Evolutionary conservation across 1,140 invertebrate genomes (phyloP), one percentile per base, ranked within the genome.

Genomic region (Drosophila neocordata): DNA sequence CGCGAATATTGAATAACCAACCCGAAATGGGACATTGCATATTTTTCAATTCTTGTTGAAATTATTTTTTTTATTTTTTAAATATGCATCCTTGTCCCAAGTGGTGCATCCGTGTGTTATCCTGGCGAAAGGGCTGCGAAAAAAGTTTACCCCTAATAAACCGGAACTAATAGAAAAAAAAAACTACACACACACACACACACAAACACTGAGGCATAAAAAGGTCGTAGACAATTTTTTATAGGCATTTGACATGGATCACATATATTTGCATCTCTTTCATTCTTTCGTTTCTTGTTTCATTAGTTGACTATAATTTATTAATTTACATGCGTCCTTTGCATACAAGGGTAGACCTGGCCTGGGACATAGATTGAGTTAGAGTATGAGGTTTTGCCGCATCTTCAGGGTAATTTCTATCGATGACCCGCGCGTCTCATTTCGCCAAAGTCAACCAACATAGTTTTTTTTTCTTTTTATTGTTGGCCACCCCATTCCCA

Each of bases 301-400:
- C 83, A 87, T 87, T 87, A 87, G 82, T 87, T 87, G 82, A 79
- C 83, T 82, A 79, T 87, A 87, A 88, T 88, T 82, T 88, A 88
- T 87, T 87, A 87, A 87, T 87, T 87, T 87, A 87, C 82, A 87
- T 87, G 71, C 82, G 81, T 85, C 77, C 82, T 87, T 82, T 87
- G 82, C 78, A 72, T 83, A 64, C 70, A 73, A 73, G 70, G 70
- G 65, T 69, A 58, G 52, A 11, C 22, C 41, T n/a, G 15, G 37
- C n/a, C 34, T 27, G 75, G 58, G 72, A 52, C 79, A 68, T 72
- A 20, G 69, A 2, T 6, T 1, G 38, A 41, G 38, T n/a, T n/a
- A 4, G 15, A 15, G 5, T 5, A 7, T 44, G 41, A 48, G 41
- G 41, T 13, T 48, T 66, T 56, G 78, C 80, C 85, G 80, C 85